Conservation (phyloP, 2,113 vertebrate species). For the Danio rerio region GRCz12tu NC_133182.1:16923001-16923500, state of each 20-base stretch:
- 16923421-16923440: neutral
- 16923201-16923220: constrained; percentile 17
- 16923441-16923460: constrained; percentile 46
- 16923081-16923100: no score
- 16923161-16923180: neutral
- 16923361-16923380: neutral
- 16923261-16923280: neutral
- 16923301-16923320: constrained; percentile 28
- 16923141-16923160: neutral
- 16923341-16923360: constrained; percentile 58
- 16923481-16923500: neutral
- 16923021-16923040: no score
- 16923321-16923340: constrained; percentile 36
- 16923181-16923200: neutral
- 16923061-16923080: no score
- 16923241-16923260: neutral
- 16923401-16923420: constrained; percentile 1
- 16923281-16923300: constrained; percentile 27
- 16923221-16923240: constrained; percentile 14
- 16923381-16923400: constrained; percentile 25
- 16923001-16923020: no score
- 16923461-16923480: constrained; percentile 2
- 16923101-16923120: neutral
- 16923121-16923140: neutral
- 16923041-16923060: no score